Base-by-base conservation (phyloP, 2,797 vertebrate species). In the Sebastes steindachneri region DNA sequence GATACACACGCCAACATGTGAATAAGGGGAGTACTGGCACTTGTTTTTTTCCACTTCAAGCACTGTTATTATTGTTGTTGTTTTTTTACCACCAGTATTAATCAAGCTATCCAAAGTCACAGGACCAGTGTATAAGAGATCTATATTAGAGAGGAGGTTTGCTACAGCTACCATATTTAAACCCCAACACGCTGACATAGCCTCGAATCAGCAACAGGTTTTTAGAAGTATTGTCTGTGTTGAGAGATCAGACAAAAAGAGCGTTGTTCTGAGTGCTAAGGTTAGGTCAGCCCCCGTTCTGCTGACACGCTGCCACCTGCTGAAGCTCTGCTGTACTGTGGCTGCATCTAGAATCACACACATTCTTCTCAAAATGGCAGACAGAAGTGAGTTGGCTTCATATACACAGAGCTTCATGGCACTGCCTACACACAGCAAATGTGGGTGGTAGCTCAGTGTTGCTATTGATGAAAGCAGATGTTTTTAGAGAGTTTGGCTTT, bases 311-410 rank as follows among this genome's bases (percentile, higher is more conserved):
- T 94, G 94, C 93, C 94, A 92, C 91, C 94, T 95, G 92, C 91
- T 93, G 93, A 88, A 89, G 74, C 73, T 88, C 85, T 77, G 75
- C 82, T 92, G 83, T 77, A 76, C 85, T 87, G 84, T 87, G 75
- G 79, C 78, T 86, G 63, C 74, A 57, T 77, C 79, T 65, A 75
- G 23, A 88, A 78, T 79, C 77, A 45, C 82, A 80, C 79, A 62
- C 80, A 69, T 85, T 84, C 75, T 86, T 80, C 90, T 92, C 91
- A 94, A 95, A 94, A 95, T 95, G 92, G 93, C 91, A 94, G 92
- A 84, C 89, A 63, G 62, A 58, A 78, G 75, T 82, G 65, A 84
- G 69, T 59, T 66, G 68, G 68, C 75, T 83, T 83, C 26, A 69
- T 65, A 48, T 37, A 80, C 78, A 65, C 73, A 70, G 68, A 73